These are phyloP conservation scores for Mus pahari DNA, from an alignment of 2,113 vertebrate species.

Conservation along the genomic window DNA sequence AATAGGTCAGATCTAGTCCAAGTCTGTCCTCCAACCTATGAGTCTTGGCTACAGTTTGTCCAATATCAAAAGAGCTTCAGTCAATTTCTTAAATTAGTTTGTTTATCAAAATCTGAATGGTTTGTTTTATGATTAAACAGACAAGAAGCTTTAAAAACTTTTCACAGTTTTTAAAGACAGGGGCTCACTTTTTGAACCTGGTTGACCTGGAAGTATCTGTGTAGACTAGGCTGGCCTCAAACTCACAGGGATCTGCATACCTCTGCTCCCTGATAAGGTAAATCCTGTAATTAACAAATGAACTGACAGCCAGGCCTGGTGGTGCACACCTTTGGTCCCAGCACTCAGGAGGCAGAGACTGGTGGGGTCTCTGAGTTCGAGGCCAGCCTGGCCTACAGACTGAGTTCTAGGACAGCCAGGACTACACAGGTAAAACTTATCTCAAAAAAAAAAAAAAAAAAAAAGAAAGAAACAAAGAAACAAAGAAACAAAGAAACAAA, in stretches of 20 bases:
- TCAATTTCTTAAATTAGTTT: neutral
- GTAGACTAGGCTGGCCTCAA: neutral
- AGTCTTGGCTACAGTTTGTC: neutral
- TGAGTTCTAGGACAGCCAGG: neutral
- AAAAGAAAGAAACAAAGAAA: neutral
- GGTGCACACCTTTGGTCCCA: neutral
- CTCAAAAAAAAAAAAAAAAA: neutral
- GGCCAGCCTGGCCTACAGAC: neutral
- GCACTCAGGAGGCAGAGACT: neutral
- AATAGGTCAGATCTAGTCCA: neutral
- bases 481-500: no score
- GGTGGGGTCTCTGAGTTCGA: neutral
- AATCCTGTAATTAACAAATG: conserved; percentile 22
- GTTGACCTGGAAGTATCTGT: neutral
- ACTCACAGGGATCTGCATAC: neutral
- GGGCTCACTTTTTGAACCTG: neutral
- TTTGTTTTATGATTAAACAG: conserved; percentile 27
- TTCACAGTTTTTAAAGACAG: neutral
- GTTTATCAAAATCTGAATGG: neutral
- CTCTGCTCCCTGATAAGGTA: neutral
- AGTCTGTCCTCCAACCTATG: neutral
- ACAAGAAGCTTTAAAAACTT: conserved; percentile 14
- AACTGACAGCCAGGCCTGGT: neutral
- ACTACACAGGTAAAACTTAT: neutral
- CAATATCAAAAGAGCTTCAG: neutral